Percentiles rank a stretch among this genome's conserved stretches.
Conservation (phyloP, 2,888 invertebrate genomes). For the Notocelia uddmanniana region DNA sequence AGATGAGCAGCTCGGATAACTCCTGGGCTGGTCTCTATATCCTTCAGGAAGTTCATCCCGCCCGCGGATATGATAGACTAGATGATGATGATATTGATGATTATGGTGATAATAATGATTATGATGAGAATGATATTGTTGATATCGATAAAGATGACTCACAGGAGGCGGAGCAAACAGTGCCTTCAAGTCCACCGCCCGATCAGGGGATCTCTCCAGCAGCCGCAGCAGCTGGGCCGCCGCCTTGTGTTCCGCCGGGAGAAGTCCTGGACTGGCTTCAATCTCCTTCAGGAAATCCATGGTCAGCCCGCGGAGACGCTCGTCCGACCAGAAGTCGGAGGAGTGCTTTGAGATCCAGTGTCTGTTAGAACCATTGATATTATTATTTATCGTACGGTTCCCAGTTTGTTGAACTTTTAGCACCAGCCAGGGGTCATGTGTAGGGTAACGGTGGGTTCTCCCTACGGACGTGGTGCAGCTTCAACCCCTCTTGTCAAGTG, state of each 20-base stretch:
- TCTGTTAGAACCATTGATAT: slow-evolving; percentile 67
- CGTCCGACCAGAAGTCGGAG: slow-evolving; percentile 94
- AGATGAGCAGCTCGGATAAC: too few species aligned
- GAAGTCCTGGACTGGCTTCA: slow-evolving; percentile 91
- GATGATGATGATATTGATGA: too few species aligned
- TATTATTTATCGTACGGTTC: too few species aligned
- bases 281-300: slow-evolving; percentile 96
- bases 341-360: slow-evolving; percentile 97
- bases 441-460: too few species aligned
- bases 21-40: too few species aligned
- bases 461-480: too few species aligned
- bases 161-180: slow-evolving; percentile 90
- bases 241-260: slow-evolving; percentile 95
- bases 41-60: too few species aligned
- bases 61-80: too few species aligned
- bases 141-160: slow-evolving; percentile 54
- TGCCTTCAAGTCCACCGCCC: slow-evolving; percentile 89
- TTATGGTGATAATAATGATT: too few species aligned
- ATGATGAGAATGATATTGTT: background rate
- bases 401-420: too few species aligned
- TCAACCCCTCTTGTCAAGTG: too few species aligned
- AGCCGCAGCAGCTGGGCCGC: slow-evolving; percentile 93
- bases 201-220: slow-evolving; percentile 90
- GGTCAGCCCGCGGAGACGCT: slow-evolving; percentile 90
- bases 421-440: too few species aligned